Percentiles rank a stretch among this genome's conserved stretches.
Evolutionary conservation across 2,888 invertebrate species (phyloP).

Genomic region (Rhingia rostrata): DNA sequence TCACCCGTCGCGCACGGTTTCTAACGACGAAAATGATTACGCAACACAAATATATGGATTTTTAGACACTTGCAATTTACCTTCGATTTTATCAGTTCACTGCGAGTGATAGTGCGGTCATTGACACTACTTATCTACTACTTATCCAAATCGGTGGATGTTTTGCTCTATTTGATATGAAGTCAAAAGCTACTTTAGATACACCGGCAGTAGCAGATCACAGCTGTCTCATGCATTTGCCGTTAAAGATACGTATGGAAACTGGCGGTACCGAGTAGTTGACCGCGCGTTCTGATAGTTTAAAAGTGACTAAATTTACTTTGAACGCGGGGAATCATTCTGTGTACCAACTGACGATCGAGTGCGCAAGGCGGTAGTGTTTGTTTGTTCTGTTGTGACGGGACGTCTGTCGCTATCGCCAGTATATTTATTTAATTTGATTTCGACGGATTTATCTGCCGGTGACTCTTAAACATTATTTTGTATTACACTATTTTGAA

Average conservation of each 20-base stretch:
- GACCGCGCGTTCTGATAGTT: constrained; percentile 51
- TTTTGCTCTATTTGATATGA: neutral
- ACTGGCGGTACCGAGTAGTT: constrained; percentile 25
- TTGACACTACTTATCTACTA: neutral
- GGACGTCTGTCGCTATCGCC: neutral
- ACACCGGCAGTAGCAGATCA: constrained; percentile 33
- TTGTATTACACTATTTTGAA: no score
- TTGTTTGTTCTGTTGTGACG: neutral
- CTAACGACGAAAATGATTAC: constrained; percentile 1
- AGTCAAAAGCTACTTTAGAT: constrained; percentile 3
- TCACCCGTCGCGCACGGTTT: no score
- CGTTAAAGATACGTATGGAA: constrained; percentile 24
- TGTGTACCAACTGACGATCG: no score
- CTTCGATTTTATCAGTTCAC: neutral
- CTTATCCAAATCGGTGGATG: neutral
- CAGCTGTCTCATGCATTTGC: constrained; percentile 19
- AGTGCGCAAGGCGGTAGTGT: neutral
- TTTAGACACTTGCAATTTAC: neutral
- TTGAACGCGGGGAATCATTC: neutral
- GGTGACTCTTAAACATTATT: neutral
- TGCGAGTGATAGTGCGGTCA: neutral
- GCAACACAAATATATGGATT: constrained; percentile 21
- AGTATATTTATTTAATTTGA: no score
- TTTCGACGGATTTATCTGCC: neutral
- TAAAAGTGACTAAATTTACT: constrained; percentile 33